A percentile compares a stretch with the other conserved stretches of the same genome.
Evolutionary conservation across 2,113 vertebrate species (phyloP).

Genomic region (Phrynosoma blainvillii): DNA sequence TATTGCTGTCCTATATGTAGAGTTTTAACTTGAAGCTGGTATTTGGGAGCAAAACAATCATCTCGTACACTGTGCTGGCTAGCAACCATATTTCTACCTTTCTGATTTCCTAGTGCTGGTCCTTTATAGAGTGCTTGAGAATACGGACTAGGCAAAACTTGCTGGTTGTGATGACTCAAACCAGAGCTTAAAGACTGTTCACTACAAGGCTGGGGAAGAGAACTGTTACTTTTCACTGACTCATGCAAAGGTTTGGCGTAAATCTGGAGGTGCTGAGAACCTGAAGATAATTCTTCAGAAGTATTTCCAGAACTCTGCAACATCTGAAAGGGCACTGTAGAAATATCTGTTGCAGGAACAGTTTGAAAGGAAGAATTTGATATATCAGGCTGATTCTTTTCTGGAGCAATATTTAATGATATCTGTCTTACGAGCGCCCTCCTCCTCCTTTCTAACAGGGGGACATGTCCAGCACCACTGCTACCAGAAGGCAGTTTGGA

Average conservation of each 20-base stretch:
- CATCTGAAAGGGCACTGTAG: conserved; percentile 72
- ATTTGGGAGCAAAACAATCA: conserved; percentile 89
- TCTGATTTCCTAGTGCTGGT: conserved; percentile 67
- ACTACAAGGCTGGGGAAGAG: conserved; percentile 68
- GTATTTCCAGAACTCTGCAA: conserved; percentile 69
- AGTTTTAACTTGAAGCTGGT: conserved; percentile 86
- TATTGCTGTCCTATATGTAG: conserved; percentile 80
- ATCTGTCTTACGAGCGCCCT: conserved; percentile 94
- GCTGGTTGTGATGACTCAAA: conserved; percentile 81
- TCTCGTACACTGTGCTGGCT: conserved; percentile 56
- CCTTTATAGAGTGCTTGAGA: conserved; percentile 72
- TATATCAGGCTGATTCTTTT: conserved; percentile 81
- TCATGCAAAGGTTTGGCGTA: conserved; percentile 49
- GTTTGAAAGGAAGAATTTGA: conserved; percentile 74
- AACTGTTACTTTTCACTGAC: conserved; percentile 68
- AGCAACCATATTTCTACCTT: conserved; percentile 21
- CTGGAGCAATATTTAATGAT: conserved; percentile 92
- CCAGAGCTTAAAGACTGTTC: conserved; percentile 78
- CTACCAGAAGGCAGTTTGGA: conserved; percentile 67
- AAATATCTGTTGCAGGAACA: conserved; percentile 65
- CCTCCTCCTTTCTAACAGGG: conserved; percentile 93
- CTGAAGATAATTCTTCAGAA: conserved; percentile 59
- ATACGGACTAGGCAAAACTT: conserved; percentile 73
- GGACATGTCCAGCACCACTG: conserved; percentile 78
- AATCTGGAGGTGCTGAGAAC: conserved; percentile 54